Evolutionary conservation across 1,140 invertebrate species (phyloP).

Genomic region (Pomacea maculata): DNA sequence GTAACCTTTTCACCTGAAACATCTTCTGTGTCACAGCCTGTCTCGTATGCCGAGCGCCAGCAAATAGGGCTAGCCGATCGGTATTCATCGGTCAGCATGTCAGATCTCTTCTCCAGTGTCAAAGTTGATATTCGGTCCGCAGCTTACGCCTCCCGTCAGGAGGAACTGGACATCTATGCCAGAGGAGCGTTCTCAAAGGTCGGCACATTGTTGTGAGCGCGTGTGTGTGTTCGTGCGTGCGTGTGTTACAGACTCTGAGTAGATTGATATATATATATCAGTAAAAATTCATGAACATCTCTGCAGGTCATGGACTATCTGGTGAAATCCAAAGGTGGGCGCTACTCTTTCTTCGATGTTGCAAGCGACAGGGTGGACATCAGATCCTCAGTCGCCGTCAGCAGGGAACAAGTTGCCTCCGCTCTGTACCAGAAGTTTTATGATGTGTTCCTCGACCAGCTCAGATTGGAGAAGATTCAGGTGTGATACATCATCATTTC

Average conservation of each 20-base stretch:
- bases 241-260: not conserved
- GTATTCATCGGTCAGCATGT: too few species aligned
- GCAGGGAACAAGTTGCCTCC: not conserved
- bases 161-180: not conserved
- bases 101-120: not conserved
- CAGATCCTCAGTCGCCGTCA: not conserved
- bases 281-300: not conserved
- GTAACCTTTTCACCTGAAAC: too few species aligned
- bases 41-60: too few species aligned
- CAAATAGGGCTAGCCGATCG: too few species aligned
- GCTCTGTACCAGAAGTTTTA: not conserved
- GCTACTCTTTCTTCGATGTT: not conserved
- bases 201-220: not conserved
- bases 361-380: not conserved
- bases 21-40: too few species aligned
- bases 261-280: not conserved
- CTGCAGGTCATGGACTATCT: not conserved
- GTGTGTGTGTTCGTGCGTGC: not conserved
- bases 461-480: too few species aligned
- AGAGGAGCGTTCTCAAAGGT: constrained; percentile 1
- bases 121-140: not conserved
- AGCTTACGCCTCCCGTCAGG: not conserved
- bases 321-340: not conserved
- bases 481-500: too few species aligned
- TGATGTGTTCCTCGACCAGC: not conserved